phyloP scores from a whole-genome alignment of 2,113 vertebrate genomes.

The Ageneiosus marmoratus region DNA sequence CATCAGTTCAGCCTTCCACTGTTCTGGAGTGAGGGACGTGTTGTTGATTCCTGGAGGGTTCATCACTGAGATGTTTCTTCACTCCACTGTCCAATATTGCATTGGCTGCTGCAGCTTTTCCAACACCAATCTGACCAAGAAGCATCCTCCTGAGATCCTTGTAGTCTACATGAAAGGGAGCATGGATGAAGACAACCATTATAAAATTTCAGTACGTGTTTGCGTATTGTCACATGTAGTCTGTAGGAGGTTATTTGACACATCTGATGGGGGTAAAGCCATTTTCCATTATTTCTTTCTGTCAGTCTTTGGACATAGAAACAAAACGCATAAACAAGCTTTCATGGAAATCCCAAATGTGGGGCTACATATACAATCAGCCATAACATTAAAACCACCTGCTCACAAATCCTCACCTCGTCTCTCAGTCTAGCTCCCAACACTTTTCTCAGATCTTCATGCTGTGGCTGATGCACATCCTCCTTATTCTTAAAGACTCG shows the following conservation, averaged over 20 bases:
- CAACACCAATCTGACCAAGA: neutral
- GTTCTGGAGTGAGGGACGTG: neutral
- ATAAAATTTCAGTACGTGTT: neutral
- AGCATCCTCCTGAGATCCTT: neutral
- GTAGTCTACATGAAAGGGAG: neutral
- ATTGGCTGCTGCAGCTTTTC: constrained; percentile 10
- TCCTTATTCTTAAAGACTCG: no score
- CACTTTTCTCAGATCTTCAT: no score
- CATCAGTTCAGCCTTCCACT: neutral
- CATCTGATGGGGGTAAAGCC: neutral
- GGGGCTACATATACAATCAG: no score
- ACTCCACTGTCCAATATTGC: neutral
- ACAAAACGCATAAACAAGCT: neutral
- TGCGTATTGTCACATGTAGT: neutral
- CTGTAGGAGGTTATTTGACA: neutral
- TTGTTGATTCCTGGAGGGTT: constrained; percentile 16
- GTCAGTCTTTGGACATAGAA: neutral
- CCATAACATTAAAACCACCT: no score
- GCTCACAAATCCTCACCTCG: no score
- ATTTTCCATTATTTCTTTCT: neutral
- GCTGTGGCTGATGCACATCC: no score
- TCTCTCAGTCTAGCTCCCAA: no score
- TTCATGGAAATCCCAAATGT: neutral
- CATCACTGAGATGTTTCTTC: neutral
- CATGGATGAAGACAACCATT: neutral